Conservation (phyloP, 2,113 vertebrate species). For the Numenius arquata region DNA sequence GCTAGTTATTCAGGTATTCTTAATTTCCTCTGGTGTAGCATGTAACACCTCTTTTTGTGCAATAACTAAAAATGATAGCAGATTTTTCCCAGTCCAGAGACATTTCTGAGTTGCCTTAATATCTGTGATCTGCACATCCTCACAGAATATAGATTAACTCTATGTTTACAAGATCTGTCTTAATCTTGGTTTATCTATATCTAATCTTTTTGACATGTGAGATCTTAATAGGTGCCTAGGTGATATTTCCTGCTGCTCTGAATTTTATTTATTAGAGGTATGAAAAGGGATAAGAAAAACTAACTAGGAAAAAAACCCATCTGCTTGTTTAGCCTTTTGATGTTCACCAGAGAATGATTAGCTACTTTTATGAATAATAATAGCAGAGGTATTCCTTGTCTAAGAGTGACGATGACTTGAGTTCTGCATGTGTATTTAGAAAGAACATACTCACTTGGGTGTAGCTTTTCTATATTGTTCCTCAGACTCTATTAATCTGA, state of each 20-base stretch:
- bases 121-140: neutral
- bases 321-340: neutral
- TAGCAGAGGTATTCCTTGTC: neutral
- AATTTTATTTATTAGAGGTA: neutral
- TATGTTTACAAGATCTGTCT: neutral
- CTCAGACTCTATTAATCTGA: neutral
- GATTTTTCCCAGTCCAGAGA: neutral
- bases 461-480: neutral
- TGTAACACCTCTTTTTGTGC: accelerated
- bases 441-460: neutral
- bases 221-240: neutral
- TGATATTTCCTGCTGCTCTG: neutral
- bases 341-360: neutral
- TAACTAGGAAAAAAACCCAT: neutral
- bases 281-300: neutral
- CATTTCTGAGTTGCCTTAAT: neutral
- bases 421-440: neutral
- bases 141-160: neutral
- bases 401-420: neutral
- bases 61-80: neutral
- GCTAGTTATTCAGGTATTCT: neutral
- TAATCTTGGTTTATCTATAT: neutral
- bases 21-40: accelerated
- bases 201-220: neutral
- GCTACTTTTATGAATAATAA: neutral